Base-by-base conservation (phyloP, 2,888 invertebrate species). In the Nycteola revayana region DNA sequence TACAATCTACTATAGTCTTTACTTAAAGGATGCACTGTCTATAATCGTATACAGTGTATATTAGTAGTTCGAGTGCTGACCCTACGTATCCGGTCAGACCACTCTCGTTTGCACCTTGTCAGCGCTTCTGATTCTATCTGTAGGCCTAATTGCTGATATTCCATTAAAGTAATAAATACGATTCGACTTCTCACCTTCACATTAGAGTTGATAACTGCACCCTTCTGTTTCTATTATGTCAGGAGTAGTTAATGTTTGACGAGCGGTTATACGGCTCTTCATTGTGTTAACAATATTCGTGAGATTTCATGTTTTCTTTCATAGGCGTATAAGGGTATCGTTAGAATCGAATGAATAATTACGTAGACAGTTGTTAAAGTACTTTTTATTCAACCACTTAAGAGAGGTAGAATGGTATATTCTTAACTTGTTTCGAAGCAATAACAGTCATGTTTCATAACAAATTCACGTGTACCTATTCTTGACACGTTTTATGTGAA, bases 41-140 rank as follows among this genome's bases (percentile, higher is more conserved):
- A 64, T 39, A 63, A 54, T 68, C 37, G 48, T 40, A 43, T 22
- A 37, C 5, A 17, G 46, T 33, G 41, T 39, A 38, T 28, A 34
- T 60, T 58, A 60, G 47, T 62, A 60, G 66, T 55, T 54, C 28
- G 49, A 36, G 23, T 47, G 55, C 53, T 49, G 57, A 52, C 63
- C 69, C 69, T 68, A 70, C 69, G 73, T 72, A 78, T 85, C 86
- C 85, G 83, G 85, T 75, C 58, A 55, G 61, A 64, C 67, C 75
- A 82, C 79, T 83, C 86, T 84, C 84, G 86, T 86, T 87, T 87
- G 84, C 87, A 87, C 84, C 86, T 86, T 87, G 87, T 86, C 87
- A 86, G 86, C 82, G 76, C 80, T 75, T 74, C 81, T 68, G 87
- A 87, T 87, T 80, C 80, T 82, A 85, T 85, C 86, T 75, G 50